Evolutionary conservation across 2,888 invertebrate genomes (phyloP).

Genomic region (Andricus curvator): DNA sequence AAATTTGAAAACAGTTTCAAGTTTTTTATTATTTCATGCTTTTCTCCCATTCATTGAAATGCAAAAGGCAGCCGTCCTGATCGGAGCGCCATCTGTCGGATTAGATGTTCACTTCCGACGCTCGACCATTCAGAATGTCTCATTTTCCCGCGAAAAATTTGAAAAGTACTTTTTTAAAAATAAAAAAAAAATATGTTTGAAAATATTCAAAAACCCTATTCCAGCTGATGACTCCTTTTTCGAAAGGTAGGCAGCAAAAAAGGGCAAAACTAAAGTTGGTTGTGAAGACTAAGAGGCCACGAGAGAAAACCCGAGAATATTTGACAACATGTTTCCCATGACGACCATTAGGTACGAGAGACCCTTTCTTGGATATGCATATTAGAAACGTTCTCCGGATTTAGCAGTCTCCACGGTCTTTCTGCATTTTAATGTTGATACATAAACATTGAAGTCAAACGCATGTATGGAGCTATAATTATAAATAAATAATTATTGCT

Average conservation of each 20-base stretch:
- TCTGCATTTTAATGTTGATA: constrained; percentile 3
- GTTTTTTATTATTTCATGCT: too few species aligned
- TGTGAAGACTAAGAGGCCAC: constrained; percentile 29
- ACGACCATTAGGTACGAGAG: constrained; percentile 12
- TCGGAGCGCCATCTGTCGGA: too few species aligned
- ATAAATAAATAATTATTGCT: constrained; percentile 6
- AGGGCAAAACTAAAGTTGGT: background rate
- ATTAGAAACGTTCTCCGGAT: constrained; percentile 7
- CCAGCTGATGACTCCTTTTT: background rate
- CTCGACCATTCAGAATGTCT: too few species aligned
- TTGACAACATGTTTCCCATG: constrained; percentile 21
- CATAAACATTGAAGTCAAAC: constrained; percentile 11
- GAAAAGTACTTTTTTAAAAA: too few species aligned
- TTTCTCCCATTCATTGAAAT: too few species aligned
- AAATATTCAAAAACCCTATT: too few species aligned
- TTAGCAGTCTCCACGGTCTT: constrained; percentile 11
- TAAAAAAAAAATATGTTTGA: too few species aligned
- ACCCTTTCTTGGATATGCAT: background rate
- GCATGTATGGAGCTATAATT: background rate
- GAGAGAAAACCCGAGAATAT: constrained; percentile 28
- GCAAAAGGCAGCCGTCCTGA: too few species aligned
- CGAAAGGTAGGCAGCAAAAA: background rate
- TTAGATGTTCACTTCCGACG: too few species aligned
- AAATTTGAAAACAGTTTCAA: too few species aligned
- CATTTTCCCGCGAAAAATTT: too few species aligned